These are phyloP conservation scores for Leucophora obtusa DNA, from an alignment of 2,888 invertebrate genomes.

Conservation along the genomic window DNA sequence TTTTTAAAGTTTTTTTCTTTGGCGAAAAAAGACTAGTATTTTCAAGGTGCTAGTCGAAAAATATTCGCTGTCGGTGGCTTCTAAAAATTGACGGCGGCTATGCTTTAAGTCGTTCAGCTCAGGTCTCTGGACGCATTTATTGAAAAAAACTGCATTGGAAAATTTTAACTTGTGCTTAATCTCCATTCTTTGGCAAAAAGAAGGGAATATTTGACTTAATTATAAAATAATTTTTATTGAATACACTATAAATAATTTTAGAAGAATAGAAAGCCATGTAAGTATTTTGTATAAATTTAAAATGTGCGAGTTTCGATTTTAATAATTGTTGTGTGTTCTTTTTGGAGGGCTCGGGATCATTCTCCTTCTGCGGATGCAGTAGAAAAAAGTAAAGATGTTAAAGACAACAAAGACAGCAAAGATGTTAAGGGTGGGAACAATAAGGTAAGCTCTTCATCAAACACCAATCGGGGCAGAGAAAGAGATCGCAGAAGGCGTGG, in stretches of 20 bases:
- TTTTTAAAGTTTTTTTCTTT: too few relatives aligned
- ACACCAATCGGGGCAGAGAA: conserved; percentile 72
- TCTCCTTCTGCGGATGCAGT: conserved; percentile 83
- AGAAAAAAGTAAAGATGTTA: conserved; percentile 87
- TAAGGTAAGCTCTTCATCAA: conserved; percentile 67
- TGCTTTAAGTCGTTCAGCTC: too few relatives aligned
- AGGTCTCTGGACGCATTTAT: too few relatives aligned
- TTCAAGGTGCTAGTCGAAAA: too few relatives aligned
- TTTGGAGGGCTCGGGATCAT: conserved; percentile 85
- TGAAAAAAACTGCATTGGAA: conserved; percentile 1
- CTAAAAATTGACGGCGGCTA: too few relatives aligned
- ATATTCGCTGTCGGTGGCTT: too few relatives aligned
- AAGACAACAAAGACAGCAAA: conserved; percentile 74
- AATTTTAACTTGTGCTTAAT: neutral
- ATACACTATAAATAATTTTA: neutral
- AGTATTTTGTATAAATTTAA: neutral
- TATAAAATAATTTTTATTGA: neutral
- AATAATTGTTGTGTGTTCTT: neutral
- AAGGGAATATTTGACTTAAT: neutral
- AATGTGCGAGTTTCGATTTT: neutral
- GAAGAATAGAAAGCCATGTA: conserved; percentile 33
- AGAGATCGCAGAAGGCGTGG: conserved; percentile 79
- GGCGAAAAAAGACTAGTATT: too few relatives aligned
- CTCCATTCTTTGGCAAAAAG: neutral
- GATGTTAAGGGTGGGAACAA: conserved; percentile 67